Evolutionary conservation across 2,888 invertebrate genomes (phyloP), one percentile per base, ranked within the genome.

Genomic region (Tetanocera ferruginea): DNA sequence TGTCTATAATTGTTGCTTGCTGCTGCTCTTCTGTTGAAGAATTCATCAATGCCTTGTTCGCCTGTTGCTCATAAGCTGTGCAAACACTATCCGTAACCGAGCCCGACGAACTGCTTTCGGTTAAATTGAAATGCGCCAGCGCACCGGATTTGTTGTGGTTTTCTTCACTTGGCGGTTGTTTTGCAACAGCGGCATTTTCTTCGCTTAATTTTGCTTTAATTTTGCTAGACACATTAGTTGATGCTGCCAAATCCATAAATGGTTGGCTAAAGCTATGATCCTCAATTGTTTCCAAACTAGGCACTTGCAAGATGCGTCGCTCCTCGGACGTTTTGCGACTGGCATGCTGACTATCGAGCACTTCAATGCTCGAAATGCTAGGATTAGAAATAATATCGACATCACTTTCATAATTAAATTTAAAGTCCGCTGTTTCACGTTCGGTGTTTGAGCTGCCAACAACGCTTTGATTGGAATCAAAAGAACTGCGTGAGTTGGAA

Each of bases 341-440:
- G n/a, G 83, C 81, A 14, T 82, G 79, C 34, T 78, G 23, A 73
- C 90, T 74, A 83, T 92, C 92, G 71, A 93, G 86, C 43, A 93
- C 92, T 89, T 93, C 93, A 76, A 94, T 93, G 84, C 94, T 94
- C 83, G 93, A 93, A 85, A 93, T 93, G 88, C 94, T 94, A 17
- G 94, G 94, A 89, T 94, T 94, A 79, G 93, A 94, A 31, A 94
- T 90, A 62, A 94, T 91, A 83, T 94, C 93, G 79, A 94, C 92
- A 84, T 94, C 94, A 87, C 94, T 94, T 83, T 93, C 93, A 79
- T 75, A 90, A 78, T 88, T 88, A 14, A 86, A 83, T 76, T 87
- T 87, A 75, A 86, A 86, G 77, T 87, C 87, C 31, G 84, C 74
- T 55, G 86, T 79, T 72, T 88, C 87, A 14, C 88, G 86, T 71